Evolutionary conservation across 1,140 invertebrate genomes (phyloP).

Genomic region (Hycleus cichorii): DNA sequence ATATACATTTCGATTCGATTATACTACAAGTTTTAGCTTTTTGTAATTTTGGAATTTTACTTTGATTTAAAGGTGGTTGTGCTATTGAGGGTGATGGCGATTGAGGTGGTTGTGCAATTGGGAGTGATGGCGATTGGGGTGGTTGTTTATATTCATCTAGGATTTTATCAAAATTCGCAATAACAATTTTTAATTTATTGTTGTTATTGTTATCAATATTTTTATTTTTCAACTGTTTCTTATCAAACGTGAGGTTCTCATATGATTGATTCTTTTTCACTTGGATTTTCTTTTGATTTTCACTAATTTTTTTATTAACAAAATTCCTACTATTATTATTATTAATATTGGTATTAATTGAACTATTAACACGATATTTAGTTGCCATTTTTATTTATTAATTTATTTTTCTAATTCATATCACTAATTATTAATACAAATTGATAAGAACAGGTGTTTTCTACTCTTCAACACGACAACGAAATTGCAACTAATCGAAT

Average conservation of each 20-base stretch:
- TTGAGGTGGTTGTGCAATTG: slow-evolving; percentile 20
- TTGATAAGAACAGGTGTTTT: too few relatives aligned
- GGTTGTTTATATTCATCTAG: slow-evolving; percentile 42
- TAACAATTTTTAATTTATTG: slow-evolving; percentile 51
- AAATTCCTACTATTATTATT: too few relatives aligned
- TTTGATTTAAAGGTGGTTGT: background rate
- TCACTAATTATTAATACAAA: too few relatives aligned
- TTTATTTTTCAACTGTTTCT: slow-evolving; percentile 16
- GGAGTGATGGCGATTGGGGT: slow-evolving; percentile 27
- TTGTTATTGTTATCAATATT: slow-evolving; percentile 37
- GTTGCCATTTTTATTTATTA: too few relatives aligned
- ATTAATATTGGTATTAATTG: too few relatives aligned
- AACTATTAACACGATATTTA: too few relatives aligned
- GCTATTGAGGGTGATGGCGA: slow-evolving; percentile 13
- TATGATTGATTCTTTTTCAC: slow-evolving; percentile 31
- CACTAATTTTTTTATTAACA: too few relatives aligned
- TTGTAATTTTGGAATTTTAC: slow-evolving; percentile 44
- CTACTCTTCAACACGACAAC: too few relatives aligned
- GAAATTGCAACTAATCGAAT: too few relatives aligned
- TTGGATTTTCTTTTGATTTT: slow-evolving; percentile 7
- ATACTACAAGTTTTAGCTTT: slow-evolving; percentile 57
- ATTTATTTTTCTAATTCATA: too few relatives aligned
- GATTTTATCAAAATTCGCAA: slow-evolving; percentile 59
- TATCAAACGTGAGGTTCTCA: slow-evolving; percentile 45
- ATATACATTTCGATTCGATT: slow-evolving; percentile 53